Base-by-base conservation (phyloP, 2,113 vertebrate genomes). In the Rhinolophus sinicus region DNA sequence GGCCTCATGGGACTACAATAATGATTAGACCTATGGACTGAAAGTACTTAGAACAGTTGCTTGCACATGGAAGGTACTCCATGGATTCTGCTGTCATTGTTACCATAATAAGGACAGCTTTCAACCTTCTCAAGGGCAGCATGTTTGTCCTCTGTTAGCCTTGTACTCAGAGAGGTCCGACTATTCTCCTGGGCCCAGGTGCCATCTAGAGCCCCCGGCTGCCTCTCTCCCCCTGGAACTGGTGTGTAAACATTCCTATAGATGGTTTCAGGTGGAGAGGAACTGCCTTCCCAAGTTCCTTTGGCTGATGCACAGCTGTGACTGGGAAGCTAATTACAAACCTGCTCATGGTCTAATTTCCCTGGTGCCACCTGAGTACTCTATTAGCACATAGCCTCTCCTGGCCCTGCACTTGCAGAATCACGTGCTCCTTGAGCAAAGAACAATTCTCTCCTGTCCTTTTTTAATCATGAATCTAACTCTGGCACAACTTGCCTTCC, bases 271-370 rank as follows among this genome's bases (percentile, higher is more conserved):
- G 93, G 82, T 33, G 44, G 67, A 77, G 38, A 38, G 40, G 40
- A 62, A 16, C 38, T 35, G 67, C 15, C 72, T 87, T 82, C 58
- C 83, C 8, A 5, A n/a, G 28, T 89, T 38, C 86, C 93, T 62
- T 52, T 21, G 50, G 60, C 78, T 56, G 69, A 26, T 22, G 78
- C 64, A 86, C 93, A 91, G 56, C 47, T 94, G 95, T 88, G 78
- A 96, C 92, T 89, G 3, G 33, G 87, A 97, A 62, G 90, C 87
- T 94, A 90, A 98, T 97, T 95, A 96, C 73, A 58, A 89, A 96
- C 95, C 93, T 93, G 84, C 96, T 47, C 77, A 77, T n/a, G 94
- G 73, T 35, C 92, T 98, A 24, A 97, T 97, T 98, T 98, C 97
- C 95, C 95, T 58, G 4, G 88, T 72, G 94, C 58, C 2, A 0